A percentile compares a stretch with the other conserved stretches of the same genome.
Evolutionary conservation across 2,888 invertebrate genomes (phyloP).

Genomic region (Trissoscelio sp.): DNA sequence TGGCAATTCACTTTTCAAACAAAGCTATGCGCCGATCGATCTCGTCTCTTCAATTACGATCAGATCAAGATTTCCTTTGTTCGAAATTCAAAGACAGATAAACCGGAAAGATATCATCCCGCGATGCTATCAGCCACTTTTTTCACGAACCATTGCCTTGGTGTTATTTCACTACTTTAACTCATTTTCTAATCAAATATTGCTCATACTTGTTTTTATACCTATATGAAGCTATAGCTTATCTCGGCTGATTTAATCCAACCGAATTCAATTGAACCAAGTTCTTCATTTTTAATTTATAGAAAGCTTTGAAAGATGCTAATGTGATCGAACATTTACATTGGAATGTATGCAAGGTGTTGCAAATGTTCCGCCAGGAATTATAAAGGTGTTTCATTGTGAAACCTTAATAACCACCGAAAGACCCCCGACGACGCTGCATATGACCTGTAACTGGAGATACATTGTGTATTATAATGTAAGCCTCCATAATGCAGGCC

Average conservation of each 20-base stretch:
- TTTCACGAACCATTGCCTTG: constrained; percentile 56
- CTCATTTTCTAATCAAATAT: constrained; percentile 36
- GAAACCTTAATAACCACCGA: constrained; percentile 77
- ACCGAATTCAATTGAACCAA: too few relatives aligned
- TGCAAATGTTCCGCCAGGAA: constrained; percentile 31
- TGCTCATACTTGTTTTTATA: neutral
- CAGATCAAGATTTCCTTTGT: constrained; percentile 52
- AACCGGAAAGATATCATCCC: constrained; percentile 36
- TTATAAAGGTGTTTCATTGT: constrained; percentile 72
- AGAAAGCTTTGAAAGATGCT: neutral
- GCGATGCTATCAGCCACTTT: constrained; percentile 42
- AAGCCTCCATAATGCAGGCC: constrained; percentile 42
- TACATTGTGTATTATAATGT: constrained; percentile 72
- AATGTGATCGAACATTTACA: constrained; percentile 28
- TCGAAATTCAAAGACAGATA: constrained; percentile 55
- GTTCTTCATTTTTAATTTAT: neutral
- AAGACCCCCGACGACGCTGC: constrained; percentile 71
- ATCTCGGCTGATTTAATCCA: too few relatives aligned
- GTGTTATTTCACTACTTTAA: constrained; percentile 33
- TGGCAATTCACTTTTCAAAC: constrained; percentile 39
- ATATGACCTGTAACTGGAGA: constrained; percentile 76
- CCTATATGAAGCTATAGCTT: too few relatives aligned
- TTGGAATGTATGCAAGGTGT: constrained; percentile 26
- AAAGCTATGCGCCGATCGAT: constrained; percentile 47
- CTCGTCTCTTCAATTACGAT: constrained; percentile 50